Evolutionary conservation across 2,113 vertebrate genomes (phyloP).

Genomic region (Nannobrachium achirus): DNA sequence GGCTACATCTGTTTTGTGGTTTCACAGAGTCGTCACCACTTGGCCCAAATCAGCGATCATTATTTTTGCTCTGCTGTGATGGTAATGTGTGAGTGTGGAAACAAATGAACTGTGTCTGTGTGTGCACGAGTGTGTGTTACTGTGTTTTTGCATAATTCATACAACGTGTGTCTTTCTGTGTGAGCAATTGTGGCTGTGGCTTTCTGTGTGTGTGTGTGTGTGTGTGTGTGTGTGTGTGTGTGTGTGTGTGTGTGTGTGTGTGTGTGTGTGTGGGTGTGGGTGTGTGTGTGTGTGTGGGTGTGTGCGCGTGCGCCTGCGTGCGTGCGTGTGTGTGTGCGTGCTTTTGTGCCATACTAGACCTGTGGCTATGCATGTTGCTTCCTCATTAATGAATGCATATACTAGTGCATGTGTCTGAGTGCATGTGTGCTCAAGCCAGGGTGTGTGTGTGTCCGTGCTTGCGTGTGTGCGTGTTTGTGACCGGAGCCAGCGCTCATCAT

Average conservation of each 20-base stretch:
- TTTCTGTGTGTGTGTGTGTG: background rate
- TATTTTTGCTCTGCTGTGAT: background rate
- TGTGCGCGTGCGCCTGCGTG: too few relatives aligned
- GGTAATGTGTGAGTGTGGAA: conserved; percentile 5
- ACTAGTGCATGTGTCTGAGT: background rate
- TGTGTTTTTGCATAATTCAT: background rate
- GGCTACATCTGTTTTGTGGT: conserved; percentile 29
- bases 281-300: background rate
- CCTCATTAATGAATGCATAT: too few relatives aligned
- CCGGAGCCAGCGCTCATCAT: conserved; percentile 5
- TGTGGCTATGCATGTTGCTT: too few relatives aligned
- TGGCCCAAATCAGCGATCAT: conserved; percentile 8
- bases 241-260: too few relatives aligned
- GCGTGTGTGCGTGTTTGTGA: background rate
- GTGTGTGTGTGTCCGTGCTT: background rate
- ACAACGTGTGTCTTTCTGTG: background rate
- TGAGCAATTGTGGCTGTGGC: background rate
- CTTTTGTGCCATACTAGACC: too few relatives aligned
- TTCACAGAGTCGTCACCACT: conserved; percentile 28
- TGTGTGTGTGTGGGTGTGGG: background rate
- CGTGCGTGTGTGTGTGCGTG: background rate
- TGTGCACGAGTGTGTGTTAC: background rate
- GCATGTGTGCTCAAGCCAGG: background rate
- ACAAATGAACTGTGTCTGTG: background rate
- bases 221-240: too few relatives aligned